Conservation (phyloP, 2,797 vertebrate species). For the Florisuga fusca region DNA sequence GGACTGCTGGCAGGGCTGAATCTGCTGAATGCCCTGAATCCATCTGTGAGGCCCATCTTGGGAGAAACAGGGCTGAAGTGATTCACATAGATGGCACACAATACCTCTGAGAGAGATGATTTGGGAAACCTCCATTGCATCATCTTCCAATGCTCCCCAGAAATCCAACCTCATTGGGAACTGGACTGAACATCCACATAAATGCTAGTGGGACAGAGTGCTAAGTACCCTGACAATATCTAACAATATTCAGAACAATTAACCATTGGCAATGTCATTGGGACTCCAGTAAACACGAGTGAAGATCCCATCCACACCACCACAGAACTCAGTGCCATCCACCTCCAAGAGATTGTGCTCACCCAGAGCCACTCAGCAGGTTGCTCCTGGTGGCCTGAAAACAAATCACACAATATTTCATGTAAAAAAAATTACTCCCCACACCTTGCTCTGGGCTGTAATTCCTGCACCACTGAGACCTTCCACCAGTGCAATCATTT, state of each 20-base stretch:
- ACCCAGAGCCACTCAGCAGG: conserved; percentile 5
- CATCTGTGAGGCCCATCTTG: background rate
- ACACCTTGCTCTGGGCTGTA: background rate
- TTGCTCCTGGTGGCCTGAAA: background rate
- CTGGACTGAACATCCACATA: background rate
- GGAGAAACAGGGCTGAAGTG: background rate
- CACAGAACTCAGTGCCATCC: background rate
- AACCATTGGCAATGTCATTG: background rate
- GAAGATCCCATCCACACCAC: background rate
- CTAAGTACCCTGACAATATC: fast-evolving
- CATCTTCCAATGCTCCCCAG: background rate
- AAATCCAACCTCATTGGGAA: background rate
- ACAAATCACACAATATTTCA: background rate
- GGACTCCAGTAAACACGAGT: background rate
- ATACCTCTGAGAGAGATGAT: background rate
- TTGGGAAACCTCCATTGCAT: background rate
- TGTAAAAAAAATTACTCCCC: background rate
- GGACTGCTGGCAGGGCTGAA: background rate
- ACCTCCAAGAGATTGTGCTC: conserved; percentile 9
- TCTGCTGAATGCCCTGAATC: background rate
- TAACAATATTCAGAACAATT: background rate
- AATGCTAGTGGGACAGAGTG: fast-evolving
- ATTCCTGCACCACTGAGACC: background rate
- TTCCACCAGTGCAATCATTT: background rate
- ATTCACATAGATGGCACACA: fast-evolving